phyloP scores from a whole-genome alignment of 2,113 vertebrate species.

The Austrofundulus limnaeus region DNA sequence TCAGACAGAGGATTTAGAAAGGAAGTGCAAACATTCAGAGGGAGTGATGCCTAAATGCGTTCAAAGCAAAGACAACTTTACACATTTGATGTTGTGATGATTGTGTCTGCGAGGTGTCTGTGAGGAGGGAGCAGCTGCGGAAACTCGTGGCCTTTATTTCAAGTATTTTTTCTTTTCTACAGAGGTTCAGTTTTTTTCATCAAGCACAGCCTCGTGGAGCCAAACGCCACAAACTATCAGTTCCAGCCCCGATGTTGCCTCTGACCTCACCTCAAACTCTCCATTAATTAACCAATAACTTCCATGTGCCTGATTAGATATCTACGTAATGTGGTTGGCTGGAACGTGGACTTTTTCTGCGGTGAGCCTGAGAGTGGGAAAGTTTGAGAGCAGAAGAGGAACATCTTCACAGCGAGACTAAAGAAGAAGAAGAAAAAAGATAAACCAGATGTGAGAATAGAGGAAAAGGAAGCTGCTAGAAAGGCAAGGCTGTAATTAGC shows the following conservation, averaged over 20 bases:
- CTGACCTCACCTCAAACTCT: constrained; percentile 20
- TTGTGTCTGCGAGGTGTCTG: constrained; percentile 13
- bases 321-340: constrained; percentile 5
- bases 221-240: constrained; percentile 6
- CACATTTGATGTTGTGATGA: constrained; percentile 20
- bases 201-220: background rate
- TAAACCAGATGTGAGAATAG: constrained; percentile 59
- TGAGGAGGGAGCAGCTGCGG: constrained; percentile 16
- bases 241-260: constrained; percentile 7
- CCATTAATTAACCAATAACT: constrained; percentile 36
- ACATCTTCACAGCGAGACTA: constrained; percentile 25
- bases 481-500: constrained; percentile 51
- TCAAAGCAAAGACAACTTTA: constrained; percentile 26
- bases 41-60: constrained; percentile 15
- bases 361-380: constrained; percentile 6
- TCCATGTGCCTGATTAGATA: constrained; percentile 33
- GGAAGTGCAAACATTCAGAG: constrained; percentile 58
- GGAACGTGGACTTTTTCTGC: constrained; percentile 33
- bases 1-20: constrained; percentile 55
- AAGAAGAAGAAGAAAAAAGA: constrained; percentile 29
- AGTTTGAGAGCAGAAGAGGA: constrained; percentile 6
- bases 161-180: background rate
- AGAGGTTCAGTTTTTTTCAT: background rate
- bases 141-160: background rate
- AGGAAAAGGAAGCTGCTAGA: constrained; percentile 45